Evolutionary conservation across 2,797 vertebrate genomes (phyloP).

Genomic region (Cetoscarus ocellatus): DNA sequence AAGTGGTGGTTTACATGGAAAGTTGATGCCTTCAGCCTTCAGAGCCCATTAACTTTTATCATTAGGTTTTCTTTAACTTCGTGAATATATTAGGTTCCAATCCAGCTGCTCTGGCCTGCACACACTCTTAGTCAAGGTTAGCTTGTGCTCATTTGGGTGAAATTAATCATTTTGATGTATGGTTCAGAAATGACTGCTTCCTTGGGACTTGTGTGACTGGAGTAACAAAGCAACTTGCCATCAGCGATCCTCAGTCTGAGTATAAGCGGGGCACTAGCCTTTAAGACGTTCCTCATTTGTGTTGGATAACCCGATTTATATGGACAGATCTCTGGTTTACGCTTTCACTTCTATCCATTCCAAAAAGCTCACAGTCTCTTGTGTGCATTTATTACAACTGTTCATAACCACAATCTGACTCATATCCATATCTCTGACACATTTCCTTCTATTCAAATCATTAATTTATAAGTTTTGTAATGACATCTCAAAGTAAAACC

Average conservation of each 20-base stretch:
- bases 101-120: slow-evolving; percentile 85
- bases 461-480: no score
- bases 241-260: slow-evolving; percentile 93
- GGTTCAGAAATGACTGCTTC: slow-evolving; percentile 96
- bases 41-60: slow-evolving; percentile 82
- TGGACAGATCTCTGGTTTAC: slow-evolving; percentile 54
- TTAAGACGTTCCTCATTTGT: slow-evolving; percentile 80
- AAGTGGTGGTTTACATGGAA: slow-evolving; percentile 68
- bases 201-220: slow-evolving; percentile 94
- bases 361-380: slow-evolving; percentile 27
- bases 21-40: slow-evolving; percentile 79
- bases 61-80: slow-evolving; percentile 85
- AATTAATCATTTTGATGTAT: slow-evolving; percentile 99
- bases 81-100: slow-evolving; percentile 91
- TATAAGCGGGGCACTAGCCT: slow-evolving; percentile 92
- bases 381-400: slow-evolving; percentile 37
- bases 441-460: no score
- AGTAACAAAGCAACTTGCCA: slow-evolving; percentile 99
- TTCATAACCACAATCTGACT: background rate
- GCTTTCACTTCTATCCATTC: no score
- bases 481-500: no score
- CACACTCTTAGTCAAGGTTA: slow-evolving; percentile 92
- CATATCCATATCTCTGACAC: background rate
- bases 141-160: slow-evolving; percentile 97
- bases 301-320: slow-evolving; percentile 82